A percentile compares a stretch with the other conserved stretches of the same genome.
These are phyloP conservation scores for Chalcosyrphus nemorum DNA, from an alignment of 2,888 invertebrate genomes.

Conservation along the genomic window DNA sequence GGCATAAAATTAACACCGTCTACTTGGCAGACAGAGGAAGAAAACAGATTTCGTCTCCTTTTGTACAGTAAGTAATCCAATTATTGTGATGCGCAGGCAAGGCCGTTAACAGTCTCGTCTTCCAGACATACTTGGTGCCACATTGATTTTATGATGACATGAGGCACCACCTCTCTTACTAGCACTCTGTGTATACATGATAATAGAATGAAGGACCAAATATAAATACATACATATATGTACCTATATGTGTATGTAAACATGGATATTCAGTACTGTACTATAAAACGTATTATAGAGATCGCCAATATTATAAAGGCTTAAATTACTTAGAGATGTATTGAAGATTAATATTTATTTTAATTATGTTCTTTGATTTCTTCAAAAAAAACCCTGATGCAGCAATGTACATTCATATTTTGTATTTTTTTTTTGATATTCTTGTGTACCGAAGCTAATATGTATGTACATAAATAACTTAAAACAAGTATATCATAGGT, in stretches of 20 bases:
- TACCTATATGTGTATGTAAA: too few species aligned
- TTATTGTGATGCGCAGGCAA: slow-evolving; percentile 40
- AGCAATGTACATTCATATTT: too few species aligned
- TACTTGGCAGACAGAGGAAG: slow-evolving; percentile 11
- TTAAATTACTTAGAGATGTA: too few species aligned
- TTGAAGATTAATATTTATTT: too few species aligned
- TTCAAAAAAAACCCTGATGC: too few species aligned
- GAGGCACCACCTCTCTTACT: slow-evolving; percentile 79
- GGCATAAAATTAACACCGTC: slow-evolving; percentile 56
- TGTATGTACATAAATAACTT: background rate
- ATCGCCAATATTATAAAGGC: too few species aligned
- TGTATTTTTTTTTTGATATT: too few species aligned
- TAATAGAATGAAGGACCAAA: background rate
- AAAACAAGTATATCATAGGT: background rate
- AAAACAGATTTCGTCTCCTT: slow-evolving; percentile 20
- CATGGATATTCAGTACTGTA: background rate
- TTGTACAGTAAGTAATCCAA: slow-evolving; percentile 17
- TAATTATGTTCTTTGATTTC: too few species aligned
- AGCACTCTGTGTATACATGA: slow-evolving; percentile 2
- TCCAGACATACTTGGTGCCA: slow-evolving; percentile 62
- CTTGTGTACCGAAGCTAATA: too few species aligned
- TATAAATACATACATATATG: too few species aligned
- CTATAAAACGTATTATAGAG: background rate
- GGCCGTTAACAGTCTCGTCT: slow-evolving; percentile 56
- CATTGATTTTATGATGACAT: slow-evolving; percentile 79